phyloP scores from a whole-genome alignment of 1,140 invertebrate species.

The Apis florea region DNA sequence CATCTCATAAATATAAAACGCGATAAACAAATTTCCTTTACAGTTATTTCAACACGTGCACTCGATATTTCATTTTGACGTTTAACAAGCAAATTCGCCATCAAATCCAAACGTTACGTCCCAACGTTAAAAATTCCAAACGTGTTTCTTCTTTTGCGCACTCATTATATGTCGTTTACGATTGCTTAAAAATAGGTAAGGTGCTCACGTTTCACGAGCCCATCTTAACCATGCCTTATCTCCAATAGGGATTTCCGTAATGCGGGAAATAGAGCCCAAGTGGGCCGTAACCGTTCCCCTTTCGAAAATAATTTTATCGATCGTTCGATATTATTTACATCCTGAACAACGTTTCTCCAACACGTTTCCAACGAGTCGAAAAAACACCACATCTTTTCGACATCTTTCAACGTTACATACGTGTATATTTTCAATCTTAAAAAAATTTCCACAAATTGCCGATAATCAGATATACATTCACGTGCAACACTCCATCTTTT shows the following conservation, averaged over 20 bases:
- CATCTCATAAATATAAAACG: not conserved
- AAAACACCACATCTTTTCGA: no score
- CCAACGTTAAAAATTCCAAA: not conserved
- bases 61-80: not conserved
- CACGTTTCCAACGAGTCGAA: no score
- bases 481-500: no score
- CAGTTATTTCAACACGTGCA: not conserved
- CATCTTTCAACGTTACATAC: no score
- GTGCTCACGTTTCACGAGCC: slow-evolving; percentile 33
- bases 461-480: no score
- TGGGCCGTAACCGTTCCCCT: slow-evolving; percentile 24
- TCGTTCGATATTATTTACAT: not conserved
- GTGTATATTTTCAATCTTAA: no score
- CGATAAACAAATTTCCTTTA: not conserved
- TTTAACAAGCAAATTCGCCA: not conserved
- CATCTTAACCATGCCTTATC: slow-evolving; percentile 26
- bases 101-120: not conserved
- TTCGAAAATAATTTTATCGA: slow-evolving; percentile 23
- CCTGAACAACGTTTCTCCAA: no score
- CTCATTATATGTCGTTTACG: slow-evolving; percentile 21
- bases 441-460: no score
- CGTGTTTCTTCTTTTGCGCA: not conserved
- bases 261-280: slow-evolving; percentile 49
- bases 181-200: not conserved
- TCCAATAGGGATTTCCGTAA: slow-evolving; percentile 15